Percentiles rank a stretch among this genome's conserved stretches.
Conservation (phyloP, 2,888 invertebrate species). For the Ferdinandea cuprea region DNA sequence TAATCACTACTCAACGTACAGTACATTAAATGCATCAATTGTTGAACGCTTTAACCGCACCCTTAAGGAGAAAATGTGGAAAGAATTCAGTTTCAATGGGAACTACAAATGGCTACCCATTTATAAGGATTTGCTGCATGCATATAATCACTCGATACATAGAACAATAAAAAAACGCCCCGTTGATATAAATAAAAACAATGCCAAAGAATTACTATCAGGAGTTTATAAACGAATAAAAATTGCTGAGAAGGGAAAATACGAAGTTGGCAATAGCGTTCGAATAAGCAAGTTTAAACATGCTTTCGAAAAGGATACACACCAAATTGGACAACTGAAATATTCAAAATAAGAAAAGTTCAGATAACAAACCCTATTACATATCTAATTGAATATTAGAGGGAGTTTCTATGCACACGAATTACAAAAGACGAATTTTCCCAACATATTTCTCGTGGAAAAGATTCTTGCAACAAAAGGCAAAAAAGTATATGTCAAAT, state of each 20-base stretch:
- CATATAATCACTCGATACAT: no score
- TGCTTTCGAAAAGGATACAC: background rate
- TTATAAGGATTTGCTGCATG: no score
- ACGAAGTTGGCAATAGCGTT: background rate
- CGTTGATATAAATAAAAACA: background rate
- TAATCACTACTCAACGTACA: no score
- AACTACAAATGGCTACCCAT: no score
- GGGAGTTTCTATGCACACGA: slow-evolving; percentile 78
- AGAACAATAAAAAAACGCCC: no score
- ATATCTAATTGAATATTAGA: slow-evolving; percentile 76
- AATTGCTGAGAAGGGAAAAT: slow-evolving; percentile 3
- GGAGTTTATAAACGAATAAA: no score
- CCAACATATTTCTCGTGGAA: slow-evolving; percentile 77
- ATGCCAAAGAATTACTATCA: background rate
- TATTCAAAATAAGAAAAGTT: slow-evolving; percentile 76
- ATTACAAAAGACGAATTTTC: slow-evolving; percentile 77
- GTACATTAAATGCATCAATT: no score
- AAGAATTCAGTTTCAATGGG: no score
- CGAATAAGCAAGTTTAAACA: background rate
- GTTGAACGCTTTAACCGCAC: no score
- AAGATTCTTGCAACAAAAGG: slow-evolving; percentile 73
- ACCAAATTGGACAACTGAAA: slow-evolving; percentile 76
- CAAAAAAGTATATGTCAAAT: slow-evolving; percentile 68
- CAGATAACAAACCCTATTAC: slow-evolving; percentile 76
- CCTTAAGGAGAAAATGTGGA: no score